Base-by-base conservation (phyloP, 2,888 invertebrate genomes). In the Eueremaeus valkanovi region DNA sequence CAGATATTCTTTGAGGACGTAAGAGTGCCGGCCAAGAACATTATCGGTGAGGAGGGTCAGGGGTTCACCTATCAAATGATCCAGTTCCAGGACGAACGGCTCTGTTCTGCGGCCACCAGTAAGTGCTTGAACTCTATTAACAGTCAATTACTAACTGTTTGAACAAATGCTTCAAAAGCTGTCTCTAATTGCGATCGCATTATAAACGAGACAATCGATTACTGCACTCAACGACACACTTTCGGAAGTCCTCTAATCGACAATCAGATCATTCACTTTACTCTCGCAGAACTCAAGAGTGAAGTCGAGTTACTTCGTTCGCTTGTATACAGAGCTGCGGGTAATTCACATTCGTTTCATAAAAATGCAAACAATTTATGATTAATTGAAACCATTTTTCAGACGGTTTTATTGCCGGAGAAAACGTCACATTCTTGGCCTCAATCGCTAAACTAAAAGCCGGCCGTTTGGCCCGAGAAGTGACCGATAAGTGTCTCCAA, bases 371-470 rank as follows among this genome's bases (percentile, higher is more conserved):
- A 1, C 11, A 70, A 11, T 49, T n/a, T 24, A 36, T 11, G 8
- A 31, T 24, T 45, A 8, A 24, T 24, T 45, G 1, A 21, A 24
- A 18, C 11, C 18, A 2, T 51, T 51, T 29, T 55, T 51, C 58
- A 21, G 74, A 76, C 42, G 45, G 79, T 68, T 78, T 84, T 72
- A 78, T 83, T 3, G 80, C 81, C 40, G 85, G 85, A 1, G 81
- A 85, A 76, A 86, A 87, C 80, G 85, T 85, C 16, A 86, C 87
- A 1, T 83, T 83, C 79, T 79, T 85, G 73, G 87, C 87, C 0
- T 86, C 86, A n/a, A 87, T 87, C 86, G 83, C 83, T 58, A 87
- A 87, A 79, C 81, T 87, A 77, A 87, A 87, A 80, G 83, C 83
- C 13, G 87, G 86, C 1, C 73, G 78, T 33, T 80, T 87, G 73